Percentiles rank a stretch among this genome's conserved stretches.
These are phyloP conservation scores for Flabesymbios commensalis DNA, from an alignment of 2,888 invertebrate species.

Conservation along the genomic window DNA sequence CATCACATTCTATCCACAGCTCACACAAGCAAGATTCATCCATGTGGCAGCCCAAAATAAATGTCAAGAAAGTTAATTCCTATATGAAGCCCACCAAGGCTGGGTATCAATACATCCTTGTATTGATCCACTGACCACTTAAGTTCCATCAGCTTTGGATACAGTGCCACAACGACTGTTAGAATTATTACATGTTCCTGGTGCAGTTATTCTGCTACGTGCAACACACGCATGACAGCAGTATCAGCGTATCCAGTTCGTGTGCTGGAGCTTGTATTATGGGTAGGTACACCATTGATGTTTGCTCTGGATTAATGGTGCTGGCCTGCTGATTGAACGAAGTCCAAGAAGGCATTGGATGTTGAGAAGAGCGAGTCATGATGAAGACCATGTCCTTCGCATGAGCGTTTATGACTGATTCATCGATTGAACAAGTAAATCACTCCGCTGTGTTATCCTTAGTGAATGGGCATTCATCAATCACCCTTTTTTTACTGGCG, in stretches of 20 bases:
- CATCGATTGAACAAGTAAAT: background rate
- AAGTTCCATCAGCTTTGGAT: conserved; percentile 10
- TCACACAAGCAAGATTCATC: conserved; percentile 17
- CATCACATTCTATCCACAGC: conserved; percentile 18
- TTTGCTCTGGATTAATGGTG: background rate
- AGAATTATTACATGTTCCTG: background rate
- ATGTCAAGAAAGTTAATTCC: conserved; percentile 19
- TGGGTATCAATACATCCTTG: conserved; percentile 6
- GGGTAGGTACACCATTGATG: conserved; percentile 1
- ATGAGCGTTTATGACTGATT: background rate
- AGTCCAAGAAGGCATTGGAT: background rate
- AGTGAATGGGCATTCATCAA: background rate
- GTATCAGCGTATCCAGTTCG: conserved; percentile 18
- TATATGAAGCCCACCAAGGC: conserved; percentile 16
- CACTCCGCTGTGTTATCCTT: background rate
- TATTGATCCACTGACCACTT: conserved; percentile 8
- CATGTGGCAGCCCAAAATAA: conserved; percentile 17
- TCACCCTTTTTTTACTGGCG: background rate
- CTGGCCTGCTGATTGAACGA: background rate
- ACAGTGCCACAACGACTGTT: conserved; percentile 11
- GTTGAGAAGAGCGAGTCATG: background rate
- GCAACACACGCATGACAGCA: background rate
- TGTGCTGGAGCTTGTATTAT: conserved; percentile 15
- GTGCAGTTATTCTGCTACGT: background rate
- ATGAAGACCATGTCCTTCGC: conserved; percentile 5